A percentile compares a stretch with the other conserved stretches of the same genome.
phyloP scores from a whole-genome alignment of 53 echinoderm and acorn worm genomes.

The Holothuria leucospilota region DNA sequence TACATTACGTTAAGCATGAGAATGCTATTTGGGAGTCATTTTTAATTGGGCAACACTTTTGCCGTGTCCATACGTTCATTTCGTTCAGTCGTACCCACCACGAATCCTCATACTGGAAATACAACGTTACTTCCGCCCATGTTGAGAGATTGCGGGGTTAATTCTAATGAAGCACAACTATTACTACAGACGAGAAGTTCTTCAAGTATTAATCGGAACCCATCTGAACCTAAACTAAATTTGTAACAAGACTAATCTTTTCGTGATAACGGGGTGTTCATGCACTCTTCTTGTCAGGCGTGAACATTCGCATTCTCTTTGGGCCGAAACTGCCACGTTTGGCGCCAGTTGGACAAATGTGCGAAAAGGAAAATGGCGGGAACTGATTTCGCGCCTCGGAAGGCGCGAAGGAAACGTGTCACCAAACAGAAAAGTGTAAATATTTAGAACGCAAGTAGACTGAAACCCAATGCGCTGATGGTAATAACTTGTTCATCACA shows the following conservation, averaged over 20 bases:
- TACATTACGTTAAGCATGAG: too few relatives aligned
- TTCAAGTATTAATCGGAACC: too few relatives aligned
- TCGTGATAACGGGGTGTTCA: constrained; percentile 41
- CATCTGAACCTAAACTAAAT: too few relatives aligned
- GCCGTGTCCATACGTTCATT: too few relatives aligned
- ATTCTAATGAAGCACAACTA: too few relatives aligned
- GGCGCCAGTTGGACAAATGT: constrained; percentile 53
- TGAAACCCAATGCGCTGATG: constrained; percentile 38
- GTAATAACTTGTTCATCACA: constrained; percentile 54
- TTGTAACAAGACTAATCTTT: constrained; percentile 45
- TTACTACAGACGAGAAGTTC: too few relatives aligned
- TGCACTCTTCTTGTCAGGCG: constrained; percentile 42
- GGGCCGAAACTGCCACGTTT: constrained; percentile 50
- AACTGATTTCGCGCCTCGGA: constrained; percentile 49
- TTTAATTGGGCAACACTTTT: too few relatives aligned
- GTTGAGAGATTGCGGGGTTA: too few relatives aligned
- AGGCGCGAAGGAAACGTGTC: constrained; percentile 50
- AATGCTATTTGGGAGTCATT: too few relatives aligned
- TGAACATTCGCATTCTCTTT: constrained; percentile 44
- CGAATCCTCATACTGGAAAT: too few relatives aligned
- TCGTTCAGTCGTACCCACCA: too few relatives aligned
- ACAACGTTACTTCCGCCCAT: too few relatives aligned
- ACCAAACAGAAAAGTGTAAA: constrained; percentile 45
- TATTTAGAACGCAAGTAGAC: constrained; percentile 47
- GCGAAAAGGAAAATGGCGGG: constrained; percentile 49